Evolutionary conservation across 2,797 vertebrate species (phyloP).

Genomic region (Babyrousa celebensis): DNA sequence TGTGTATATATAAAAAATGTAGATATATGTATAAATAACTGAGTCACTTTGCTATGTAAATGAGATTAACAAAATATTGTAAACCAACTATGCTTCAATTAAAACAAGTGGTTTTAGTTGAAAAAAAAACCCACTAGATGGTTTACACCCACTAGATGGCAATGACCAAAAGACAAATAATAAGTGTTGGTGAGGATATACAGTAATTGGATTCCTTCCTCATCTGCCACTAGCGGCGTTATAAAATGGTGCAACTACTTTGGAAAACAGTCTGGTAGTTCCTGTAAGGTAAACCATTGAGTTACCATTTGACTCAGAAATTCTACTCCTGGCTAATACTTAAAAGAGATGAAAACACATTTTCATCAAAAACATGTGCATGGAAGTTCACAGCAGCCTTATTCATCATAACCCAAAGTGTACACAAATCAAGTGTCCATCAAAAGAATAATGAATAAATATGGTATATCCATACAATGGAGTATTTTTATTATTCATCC

Average conservation of each 20-base stretch:
- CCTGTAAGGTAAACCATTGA: not conserved
- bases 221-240: not conserved
- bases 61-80: not conserved
- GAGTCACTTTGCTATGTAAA: not conserved
- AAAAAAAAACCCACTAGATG: too few species aligned
- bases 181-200: slow-evolving; percentile 30
- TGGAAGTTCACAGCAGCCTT: not conserved
- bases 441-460: not conserved
- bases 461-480: not conserved
- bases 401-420: not conserved
- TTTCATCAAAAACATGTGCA: not conserved
- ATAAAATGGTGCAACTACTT: slow-evolving; percentile 12
- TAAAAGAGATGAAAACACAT: slow-evolving; percentile 26
- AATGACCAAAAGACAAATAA: not conserved
- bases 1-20: too few species aligned
- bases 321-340: not conserved
- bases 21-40: not conserved
- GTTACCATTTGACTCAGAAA: not conserved
- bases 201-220: not conserved
- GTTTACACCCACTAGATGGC: slow-evolving; percentile 9
- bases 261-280: slow-evolving; percentile 8
- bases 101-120: too few species aligned
- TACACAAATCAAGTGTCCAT: slow-evolving; percentile 11
- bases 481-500: slow-evolving; percentile 49
- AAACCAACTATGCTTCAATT: not conserved